Evolutionary conservation across 2,797 vertebrate genomes (phyloP).

Genomic region (Silurus lanzhouensis): DNA sequence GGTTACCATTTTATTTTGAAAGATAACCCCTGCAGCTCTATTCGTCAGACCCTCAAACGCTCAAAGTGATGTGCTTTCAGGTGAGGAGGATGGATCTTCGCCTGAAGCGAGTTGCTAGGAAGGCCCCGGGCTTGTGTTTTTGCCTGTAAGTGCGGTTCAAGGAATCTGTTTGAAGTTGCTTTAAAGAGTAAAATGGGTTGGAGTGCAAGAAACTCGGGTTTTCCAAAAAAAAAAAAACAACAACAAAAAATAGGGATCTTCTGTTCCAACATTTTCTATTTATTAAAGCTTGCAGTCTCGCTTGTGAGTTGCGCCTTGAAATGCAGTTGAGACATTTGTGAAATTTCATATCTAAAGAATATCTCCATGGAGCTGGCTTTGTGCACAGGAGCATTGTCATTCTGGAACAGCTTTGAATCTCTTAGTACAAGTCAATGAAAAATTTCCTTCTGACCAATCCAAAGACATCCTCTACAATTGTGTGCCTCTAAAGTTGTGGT

Average conservation of each 20-base stretch:
- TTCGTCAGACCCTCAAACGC: background rate
- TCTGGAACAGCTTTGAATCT: too few species aligned
- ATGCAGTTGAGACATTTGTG: background rate
- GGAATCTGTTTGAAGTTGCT: background rate
- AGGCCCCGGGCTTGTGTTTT: constrained; percentile 12
- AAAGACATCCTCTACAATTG: too few species aligned
- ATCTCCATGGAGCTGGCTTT: too few species aligned
- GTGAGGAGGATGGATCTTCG: background rate
- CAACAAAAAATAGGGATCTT: too few species aligned
- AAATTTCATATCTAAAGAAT: too few species aligned
- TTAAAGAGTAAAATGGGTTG: constrained; percentile 5
- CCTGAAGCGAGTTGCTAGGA: constrained; percentile 26
- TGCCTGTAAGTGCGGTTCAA: background rate
- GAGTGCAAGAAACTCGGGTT: too few species aligned
- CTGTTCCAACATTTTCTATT: background rate
- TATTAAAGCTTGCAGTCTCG: too few species aligned
- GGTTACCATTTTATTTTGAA: constrained; percentile 7
- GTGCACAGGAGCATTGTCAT: too few species aligned
- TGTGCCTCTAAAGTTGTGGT: too few species aligned
- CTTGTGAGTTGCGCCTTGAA: background rate
- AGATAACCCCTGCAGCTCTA: constrained; percentile 4
- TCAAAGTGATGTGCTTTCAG: constrained; percentile 10
- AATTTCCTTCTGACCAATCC: too few species aligned
- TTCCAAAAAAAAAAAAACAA: background rate
- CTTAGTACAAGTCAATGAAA: too few species aligned